Percentiles rank a stretch among this genome's conserved stretches.
Evolutionary conservation across 2,113 vertebrate species (phyloP).

Genomic region (Elaphurus davidianus): DNA sequence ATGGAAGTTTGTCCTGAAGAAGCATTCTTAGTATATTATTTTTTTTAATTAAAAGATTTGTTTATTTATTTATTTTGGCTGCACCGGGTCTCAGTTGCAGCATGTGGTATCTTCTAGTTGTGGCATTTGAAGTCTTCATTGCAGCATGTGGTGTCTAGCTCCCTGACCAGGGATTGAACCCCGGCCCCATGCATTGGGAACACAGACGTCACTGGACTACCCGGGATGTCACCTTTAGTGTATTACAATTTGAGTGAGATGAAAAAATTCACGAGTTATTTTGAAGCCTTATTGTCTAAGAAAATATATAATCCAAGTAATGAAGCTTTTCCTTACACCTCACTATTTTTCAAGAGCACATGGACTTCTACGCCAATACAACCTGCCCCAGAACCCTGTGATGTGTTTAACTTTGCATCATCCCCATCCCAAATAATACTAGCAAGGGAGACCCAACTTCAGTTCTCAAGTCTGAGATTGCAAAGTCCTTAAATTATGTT

Average conservation of each 20-base stretch:
- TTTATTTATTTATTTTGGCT: background rate
- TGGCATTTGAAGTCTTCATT: background rate
- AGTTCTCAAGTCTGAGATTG: background rate
- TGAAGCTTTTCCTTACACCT: background rate
- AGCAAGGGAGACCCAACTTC: background rate
- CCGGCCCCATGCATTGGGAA: background rate
- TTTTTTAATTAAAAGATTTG: background rate
- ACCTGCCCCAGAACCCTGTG: background rate
- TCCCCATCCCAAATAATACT: background rate
- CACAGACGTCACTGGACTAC: background rate
- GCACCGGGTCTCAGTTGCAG: background rate
- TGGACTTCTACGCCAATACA: background rate
- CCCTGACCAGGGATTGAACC: background rate
- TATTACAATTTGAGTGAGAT: conserved; percentile 6
- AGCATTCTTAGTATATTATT: background rate
- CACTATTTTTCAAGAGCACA: background rate
- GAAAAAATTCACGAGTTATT: background rate
- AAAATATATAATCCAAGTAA: background rate
- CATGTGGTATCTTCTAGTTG: background rate
- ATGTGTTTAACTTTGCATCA: background rate
- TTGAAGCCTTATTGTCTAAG: background rate
- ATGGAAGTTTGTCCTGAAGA: background rate
- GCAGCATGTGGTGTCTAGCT: background rate
- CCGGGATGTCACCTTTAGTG: background rate
- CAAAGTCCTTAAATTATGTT: background rate